Base-by-base conservation (phyloP, 2,888 invertebrate species). In the Leistus spinibarbis region DNA sequence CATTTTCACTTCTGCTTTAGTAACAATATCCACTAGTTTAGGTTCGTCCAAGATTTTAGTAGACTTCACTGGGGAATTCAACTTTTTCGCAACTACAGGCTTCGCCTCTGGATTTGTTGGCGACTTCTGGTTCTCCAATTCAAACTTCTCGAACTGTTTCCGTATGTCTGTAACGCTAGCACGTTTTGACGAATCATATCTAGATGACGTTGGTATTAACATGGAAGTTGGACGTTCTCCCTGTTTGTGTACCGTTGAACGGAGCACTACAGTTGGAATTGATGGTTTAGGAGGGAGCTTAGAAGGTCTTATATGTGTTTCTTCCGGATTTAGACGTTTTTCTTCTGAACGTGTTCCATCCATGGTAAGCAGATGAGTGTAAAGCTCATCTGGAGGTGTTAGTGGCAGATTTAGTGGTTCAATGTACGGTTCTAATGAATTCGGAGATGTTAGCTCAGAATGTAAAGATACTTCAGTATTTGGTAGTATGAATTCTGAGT, bases 141-240 rank as follows among this genome's bases (percentile, higher is more conserved):
- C 73, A 40, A 67, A 73, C 75, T 82, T 84, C 80, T 91, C 90
- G 79, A 91, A 88, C 60, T 88, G 89, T 78, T 88, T 88, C 76
- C 89, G 86, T 79, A 90, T 87, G 79, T 89, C 90, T 70, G 87
- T 89, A 1, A 90, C 90, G 72, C 84, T 84, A 7, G 84, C 79
- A 9, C 83, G 79, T 78, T 82, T 81, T 54, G 78, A 72, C 40
- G 74, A 54, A 72, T 66, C 76, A 40, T 73, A 60, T 73, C 73
- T 66, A 9, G 73, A 62, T 9, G 66, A 53, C 13, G 67, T 67
- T 16, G 67, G 53, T 57, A 73, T 64, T 23, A 27, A 24, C 10
- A 60, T 73, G 16, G 4, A 67, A 4, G 54, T 66, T 13, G 72
- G 72, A 13, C 66, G 54, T 3, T 72, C 66, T 20, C 10, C 10